Percentiles rank a stretch among this genome's conserved stretches.
Conservation (phyloP, 1,140 invertebrate genomes). For the Diuraphis noxia region DNA sequence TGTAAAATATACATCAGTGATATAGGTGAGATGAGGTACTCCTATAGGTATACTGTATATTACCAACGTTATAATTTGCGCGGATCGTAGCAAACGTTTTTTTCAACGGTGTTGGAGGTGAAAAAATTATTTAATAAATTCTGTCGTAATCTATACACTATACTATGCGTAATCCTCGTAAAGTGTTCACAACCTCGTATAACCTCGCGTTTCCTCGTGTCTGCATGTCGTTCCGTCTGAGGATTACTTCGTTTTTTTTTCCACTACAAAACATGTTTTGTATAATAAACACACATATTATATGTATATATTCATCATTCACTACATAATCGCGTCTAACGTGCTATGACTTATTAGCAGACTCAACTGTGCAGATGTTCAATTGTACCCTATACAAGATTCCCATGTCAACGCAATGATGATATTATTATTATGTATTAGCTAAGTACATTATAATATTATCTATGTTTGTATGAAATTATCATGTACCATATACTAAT, state of each 20-base stretch:
- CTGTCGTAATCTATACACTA: not conserved
- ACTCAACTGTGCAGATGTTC: not conserved
- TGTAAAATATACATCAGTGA: too few species aligned
- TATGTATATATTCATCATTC: too few species aligned
- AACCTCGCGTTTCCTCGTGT: not conserved
- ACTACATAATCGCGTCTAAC: not conserved
- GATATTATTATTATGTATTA: not conserved
- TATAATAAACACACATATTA: not conserved
- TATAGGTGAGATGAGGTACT: too few species aligned
- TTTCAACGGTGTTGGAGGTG: not conserved
- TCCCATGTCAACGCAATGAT: not conserved
- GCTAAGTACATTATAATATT: not conserved
- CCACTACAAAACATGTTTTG: not conserved
- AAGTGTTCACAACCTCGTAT: not conserved
- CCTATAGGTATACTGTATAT: too few species aligned
- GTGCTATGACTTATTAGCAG: not conserved
- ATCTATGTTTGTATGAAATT: not conserved
- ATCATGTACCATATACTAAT: not conserved
- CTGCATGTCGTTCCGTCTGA: not conserved
- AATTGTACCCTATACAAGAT: not conserved
- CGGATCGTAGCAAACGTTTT: not conserved
- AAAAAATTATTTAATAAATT: slow-evolving; percentile 13
- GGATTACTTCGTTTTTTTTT: not conserved
- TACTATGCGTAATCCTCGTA: not conserved
- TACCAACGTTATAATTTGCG: not conserved